phyloP scores from a whole-genome alignment of 2,888 invertebrate species.

The Parapristionchus giblindavisi region DNA sequence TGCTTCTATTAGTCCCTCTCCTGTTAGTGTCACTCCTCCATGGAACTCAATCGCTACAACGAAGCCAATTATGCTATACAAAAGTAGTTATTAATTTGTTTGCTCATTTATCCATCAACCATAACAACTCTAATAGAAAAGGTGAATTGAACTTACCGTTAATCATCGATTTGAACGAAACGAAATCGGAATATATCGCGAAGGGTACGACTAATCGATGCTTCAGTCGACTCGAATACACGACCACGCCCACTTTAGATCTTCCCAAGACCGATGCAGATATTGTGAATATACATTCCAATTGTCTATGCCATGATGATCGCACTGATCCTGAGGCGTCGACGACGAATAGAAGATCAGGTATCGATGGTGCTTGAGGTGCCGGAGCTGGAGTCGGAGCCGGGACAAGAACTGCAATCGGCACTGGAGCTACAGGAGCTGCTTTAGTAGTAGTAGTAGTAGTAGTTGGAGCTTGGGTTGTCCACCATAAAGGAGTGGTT shows the following conservation, averaged over 20 bases:
- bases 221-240: conserved; percentile 28
- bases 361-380: neutral
- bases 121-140: too few species aligned
- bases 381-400: neutral
- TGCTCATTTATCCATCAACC: too few species aligned
- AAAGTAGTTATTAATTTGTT: neutral
- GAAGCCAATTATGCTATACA: neutral
- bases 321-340: conserved; percentile 30
- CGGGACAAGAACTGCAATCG: too few species aligned
- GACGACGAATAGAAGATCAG: conserved; percentile 26
- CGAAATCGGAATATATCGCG: neutral
- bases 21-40: conserved; percentile 27
- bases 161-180: conserved; percentile 5
- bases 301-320: neutral
- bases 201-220: conserved; percentile 17
- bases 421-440: neutral
- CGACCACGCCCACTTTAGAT: conserved; percentile 17
- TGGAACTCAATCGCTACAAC: conserved; percentile 20
- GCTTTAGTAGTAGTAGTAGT: too few species aligned
- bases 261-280: neutral
- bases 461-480: too few species aligned
- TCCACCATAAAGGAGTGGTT: too few species aligned
- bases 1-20: conserved; percentile 11
- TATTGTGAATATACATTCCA: conserved; percentile 10
- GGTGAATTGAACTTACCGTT: conserved; percentile 9